These are phyloP conservation scores for Bufo gargarizans DNA, from an alignment of 2,113 vertebrate species.

Conservation along the genomic window DNA sequence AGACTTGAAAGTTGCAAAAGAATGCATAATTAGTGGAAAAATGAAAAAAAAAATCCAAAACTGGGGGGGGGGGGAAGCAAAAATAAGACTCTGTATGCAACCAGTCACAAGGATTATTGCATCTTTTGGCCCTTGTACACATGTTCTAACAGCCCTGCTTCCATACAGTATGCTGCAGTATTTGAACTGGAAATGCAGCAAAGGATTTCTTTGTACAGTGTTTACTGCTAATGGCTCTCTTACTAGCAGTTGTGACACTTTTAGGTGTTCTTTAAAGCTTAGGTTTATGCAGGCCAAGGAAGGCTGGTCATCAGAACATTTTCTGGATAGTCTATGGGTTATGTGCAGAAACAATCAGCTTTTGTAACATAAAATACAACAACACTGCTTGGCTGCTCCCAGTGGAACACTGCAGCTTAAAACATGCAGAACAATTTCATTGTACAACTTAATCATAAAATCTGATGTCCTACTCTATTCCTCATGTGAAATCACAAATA, in stretches of 20 bases:
- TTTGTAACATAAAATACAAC: conserved; percentile 6
- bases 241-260: background rate
- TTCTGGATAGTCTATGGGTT: background rate
- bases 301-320: background rate
- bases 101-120: no score
- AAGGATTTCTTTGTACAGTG: background rate
- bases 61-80: no score
- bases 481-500: background rate
- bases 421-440: background rate
- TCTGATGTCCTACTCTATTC: background rate
- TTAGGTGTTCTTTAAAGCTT: background rate
- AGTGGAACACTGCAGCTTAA: background rate
- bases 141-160: no score
- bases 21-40: no score
- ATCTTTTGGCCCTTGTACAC: no score
- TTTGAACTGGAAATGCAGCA: background rate
- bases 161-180: no score
- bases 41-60: no score
- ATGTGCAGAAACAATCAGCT: background rate
- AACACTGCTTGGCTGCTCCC: background rate
- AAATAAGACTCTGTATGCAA: no score
- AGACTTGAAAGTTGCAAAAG: no score
- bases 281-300: background rate
- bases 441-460: background rate
- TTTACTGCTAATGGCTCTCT: background rate